These are phyloP conservation scores for Danio choprae DNA, from an alignment of 2,797 vertebrate species.

Conservation along the genomic window DNA sequence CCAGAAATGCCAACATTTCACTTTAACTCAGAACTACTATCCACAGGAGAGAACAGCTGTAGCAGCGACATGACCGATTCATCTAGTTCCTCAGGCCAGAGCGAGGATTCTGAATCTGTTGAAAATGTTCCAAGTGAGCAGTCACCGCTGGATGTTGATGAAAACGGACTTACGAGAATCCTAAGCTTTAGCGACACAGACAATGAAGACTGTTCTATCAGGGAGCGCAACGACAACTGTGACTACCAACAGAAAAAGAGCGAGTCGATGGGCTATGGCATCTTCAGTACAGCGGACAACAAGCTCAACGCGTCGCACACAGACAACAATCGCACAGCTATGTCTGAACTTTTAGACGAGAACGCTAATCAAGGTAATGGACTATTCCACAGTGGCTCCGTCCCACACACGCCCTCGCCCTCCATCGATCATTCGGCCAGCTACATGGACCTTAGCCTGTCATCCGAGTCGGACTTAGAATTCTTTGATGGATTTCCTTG, in stretches of 20 bases:
- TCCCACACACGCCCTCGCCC: constrained; percentile 77
- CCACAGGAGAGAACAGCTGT: constrained; percentile 88
- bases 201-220: constrained; percentile 75
- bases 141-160: constrained; percentile 80
- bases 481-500: constrained; percentile 93
- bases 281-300: constrained; percentile 84
- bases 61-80: constrained; percentile 94
- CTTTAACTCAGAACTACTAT: constrained; percentile 79
- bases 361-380: constrained; percentile 91
- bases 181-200: constrained; percentile 88
- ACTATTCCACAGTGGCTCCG: constrained; percentile 79
- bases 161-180: constrained; percentile 87
- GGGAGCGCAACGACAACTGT: constrained; percentile 52
- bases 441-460: constrained; percentile 93
- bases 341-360: constrained; percentile 89
- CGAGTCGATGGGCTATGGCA: constrained; percentile 75
- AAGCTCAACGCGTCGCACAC: constrained; percentile 71
- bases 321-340: constrained; percentile 76
- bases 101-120: constrained; percentile 80
- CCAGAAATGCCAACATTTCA: constrained; percentile 81
- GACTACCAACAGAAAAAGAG: constrained; percentile 61
- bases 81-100: constrained; percentile 83
- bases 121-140: constrained; percentile 68
- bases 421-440: constrained; percentile 80
- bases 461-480: constrained; percentile 92